phyloP scores from a whole-genome alignment of 1,140 invertebrate genomes.

The Conus betulinus region DNA sequence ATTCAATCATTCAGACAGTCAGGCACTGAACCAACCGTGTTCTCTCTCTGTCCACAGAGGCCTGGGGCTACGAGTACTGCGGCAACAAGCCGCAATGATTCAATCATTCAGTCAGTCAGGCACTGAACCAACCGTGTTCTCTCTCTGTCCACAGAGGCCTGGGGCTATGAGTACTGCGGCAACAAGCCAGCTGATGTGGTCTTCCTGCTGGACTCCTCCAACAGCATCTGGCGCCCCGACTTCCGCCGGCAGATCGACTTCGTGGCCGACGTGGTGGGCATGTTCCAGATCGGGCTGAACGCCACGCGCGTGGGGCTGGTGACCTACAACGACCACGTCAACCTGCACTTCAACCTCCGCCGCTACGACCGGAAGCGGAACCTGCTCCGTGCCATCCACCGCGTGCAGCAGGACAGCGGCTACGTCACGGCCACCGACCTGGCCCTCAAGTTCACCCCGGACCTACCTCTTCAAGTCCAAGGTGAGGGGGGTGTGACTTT shows the following conservation, averaged over 20 bases:
- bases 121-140: too few species aligned
- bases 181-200: slow-evolving; percentile 69
- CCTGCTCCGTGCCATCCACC: slow-evolving; percentile 47
- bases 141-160: not conserved
- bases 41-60: too few species aligned
- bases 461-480: slow-evolving; percentile 23
- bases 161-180: slow-evolving; percentile 55
- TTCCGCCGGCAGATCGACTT: slow-evolving; percentile 64
- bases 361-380: slow-evolving; percentile 48
- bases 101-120: too few species aligned
- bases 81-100: too few species aligned
- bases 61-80: too few species aligned
- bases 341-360: slow-evolving; percentile 55
- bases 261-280: slow-evolving; percentile 38
- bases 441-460: slow-evolving; percentile 33
- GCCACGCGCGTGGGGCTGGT: slow-evolving; percentile 56
- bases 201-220: slow-evolving; percentile 68
- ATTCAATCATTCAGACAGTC: too few species aligned
- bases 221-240: slow-evolving; percentile 67
- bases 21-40: too few species aligned
- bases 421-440: slow-evolving; percentile 47
- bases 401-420: slow-evolving; percentile 46
- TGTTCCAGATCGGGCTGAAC: slow-evolving; percentile 35
- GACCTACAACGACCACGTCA: slow-evolving; percentile 54
- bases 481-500: not conserved